phyloP scores from a whole-genome alignment of 1,140 invertebrate species.

The Bombus turneri region DNA sequence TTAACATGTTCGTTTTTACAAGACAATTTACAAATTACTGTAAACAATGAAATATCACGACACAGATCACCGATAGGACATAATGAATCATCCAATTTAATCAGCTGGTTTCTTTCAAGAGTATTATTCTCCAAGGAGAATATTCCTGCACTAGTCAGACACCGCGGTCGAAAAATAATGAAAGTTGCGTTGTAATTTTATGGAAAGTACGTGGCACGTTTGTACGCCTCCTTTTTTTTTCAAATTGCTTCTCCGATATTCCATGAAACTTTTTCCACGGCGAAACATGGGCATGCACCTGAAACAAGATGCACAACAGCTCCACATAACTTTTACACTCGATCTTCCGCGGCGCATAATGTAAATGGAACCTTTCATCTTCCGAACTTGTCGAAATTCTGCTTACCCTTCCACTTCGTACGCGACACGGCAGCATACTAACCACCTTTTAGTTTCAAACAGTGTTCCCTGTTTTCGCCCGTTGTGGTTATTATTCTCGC shows the following conservation, averaged over 20 bases:
- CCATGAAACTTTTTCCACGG: not conserved
- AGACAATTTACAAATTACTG: no score
- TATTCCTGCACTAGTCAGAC: not conserved
- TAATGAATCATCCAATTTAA: not conserved
- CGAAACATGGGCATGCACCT: not conserved
- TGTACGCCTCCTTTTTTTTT: not conserved
- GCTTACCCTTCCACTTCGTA: not conserved
- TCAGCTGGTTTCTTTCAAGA: no score
- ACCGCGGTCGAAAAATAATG: not conserved
- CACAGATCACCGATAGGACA: no score
- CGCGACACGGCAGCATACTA: conserved; percentile 5
- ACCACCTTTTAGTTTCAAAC: not conserved
- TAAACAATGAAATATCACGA: no score
- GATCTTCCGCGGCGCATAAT: conserved; percentile 28
- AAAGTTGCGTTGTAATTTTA: conserved; percentile 6
- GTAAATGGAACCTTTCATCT: conserved; percentile 7
- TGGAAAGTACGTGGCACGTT: not conserved
- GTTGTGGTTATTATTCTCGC: conserved; percentile 4
- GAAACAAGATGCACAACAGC: not conserved
- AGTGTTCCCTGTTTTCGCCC: not conserved
- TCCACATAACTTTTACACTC: not conserved
- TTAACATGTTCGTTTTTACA: no score
- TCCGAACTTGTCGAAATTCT: conserved; percentile 35
- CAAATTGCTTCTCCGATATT: conserved; percentile 34
- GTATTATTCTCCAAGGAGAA: no score